phyloP scores from a whole-genome alignment of 2,113 vertebrate species.

The Chlorodrepanis virens region DNA sequence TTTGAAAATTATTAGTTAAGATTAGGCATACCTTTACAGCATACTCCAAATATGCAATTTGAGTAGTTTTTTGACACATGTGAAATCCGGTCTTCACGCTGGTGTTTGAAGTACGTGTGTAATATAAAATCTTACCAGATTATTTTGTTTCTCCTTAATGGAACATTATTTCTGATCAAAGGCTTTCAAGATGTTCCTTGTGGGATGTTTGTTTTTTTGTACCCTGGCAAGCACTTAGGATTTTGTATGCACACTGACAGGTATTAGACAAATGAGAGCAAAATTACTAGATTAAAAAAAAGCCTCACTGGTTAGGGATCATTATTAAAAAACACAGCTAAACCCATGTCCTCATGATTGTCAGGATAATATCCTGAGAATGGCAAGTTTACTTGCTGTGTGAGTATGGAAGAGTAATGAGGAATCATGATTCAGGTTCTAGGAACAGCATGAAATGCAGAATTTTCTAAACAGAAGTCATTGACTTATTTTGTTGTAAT shows the following conservation, averaged over 20 bases:
- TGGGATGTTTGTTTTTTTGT: not conserved
- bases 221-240: not conserved
- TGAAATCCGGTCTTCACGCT: not conserved
- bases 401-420: not conserved
- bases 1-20: not conserved
- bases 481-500: not conserved
- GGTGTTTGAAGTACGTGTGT: not conserved
- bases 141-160: not conserved
- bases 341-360: rapidly evolving
- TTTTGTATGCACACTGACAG: not conserved
- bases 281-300: not conserved
- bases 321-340: not conserved
- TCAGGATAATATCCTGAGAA: not conserved
- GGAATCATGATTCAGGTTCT: rapidly evolving
- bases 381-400: not conserved
- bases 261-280: not conserved
- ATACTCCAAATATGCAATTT: not conserved
- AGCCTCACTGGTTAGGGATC: not conserved
- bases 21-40: not conserved
- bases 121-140: not conserved
- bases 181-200: not conserved
- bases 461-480: not conserved
- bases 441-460: not conserved
- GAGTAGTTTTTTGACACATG: not conserved
- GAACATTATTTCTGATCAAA: not conserved